Percentiles rank a stretch among this genome's conserved stretches.
These are phyloP conservation scores for Drosophila subquinaria DNA, from an alignment of 2,888 invertebrate genomes.

Conservation along the genomic window DNA sequence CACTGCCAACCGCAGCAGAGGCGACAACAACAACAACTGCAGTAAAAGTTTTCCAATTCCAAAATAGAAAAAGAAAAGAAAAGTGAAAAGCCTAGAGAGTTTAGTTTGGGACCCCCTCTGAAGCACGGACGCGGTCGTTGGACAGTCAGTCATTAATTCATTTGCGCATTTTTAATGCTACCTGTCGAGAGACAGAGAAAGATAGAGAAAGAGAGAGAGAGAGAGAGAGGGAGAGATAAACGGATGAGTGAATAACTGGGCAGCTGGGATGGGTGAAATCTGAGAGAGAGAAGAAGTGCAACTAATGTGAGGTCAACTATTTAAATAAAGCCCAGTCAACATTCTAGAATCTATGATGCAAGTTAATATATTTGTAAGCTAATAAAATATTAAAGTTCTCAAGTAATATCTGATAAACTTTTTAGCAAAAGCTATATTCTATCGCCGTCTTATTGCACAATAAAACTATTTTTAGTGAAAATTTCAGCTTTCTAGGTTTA, in stretches of 20 bases:
- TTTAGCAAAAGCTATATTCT: too few species aligned
- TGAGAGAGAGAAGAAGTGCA: not conserved
- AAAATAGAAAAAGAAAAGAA: slow-evolving; percentile 63
- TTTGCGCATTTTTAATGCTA: slow-evolving; percentile 52
- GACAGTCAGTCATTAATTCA: slow-evolving; percentile 61
- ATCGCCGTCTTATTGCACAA: too few species aligned
- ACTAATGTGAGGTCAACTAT: not conserved
- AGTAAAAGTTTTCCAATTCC: slow-evolving; percentile 75
- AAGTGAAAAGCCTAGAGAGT: slow-evolving; percentile 67
- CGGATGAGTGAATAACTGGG: slow-evolving; percentile 47
- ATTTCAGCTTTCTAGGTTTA: too few species aligned
- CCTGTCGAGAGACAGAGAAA: slow-evolving; percentile 19
- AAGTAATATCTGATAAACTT: too few species aligned
- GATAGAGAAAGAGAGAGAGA: too few species aligned
- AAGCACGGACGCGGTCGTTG: slow-evolving; percentile 42
- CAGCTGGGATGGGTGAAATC: not conserved
- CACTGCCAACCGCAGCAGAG: slow-evolving; percentile 71
- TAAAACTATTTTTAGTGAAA: too few species aligned
- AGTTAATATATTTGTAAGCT: too few species aligned
- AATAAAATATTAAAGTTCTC: too few species aligned
- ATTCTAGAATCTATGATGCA: not conserved
- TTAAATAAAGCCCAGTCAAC: not conserved
- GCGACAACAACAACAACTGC: slow-evolving; percentile 30
- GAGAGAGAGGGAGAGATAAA: slow-evolving; percentile 14
- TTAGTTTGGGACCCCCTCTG: slow-evolving; percentile 49